Percentiles rank a stretch among this genome's conserved stretches.
phyloP scores from a whole-genome alignment of 2,113 vertebrate genomes.

The Psilopogon haemacephalus region DNA sequence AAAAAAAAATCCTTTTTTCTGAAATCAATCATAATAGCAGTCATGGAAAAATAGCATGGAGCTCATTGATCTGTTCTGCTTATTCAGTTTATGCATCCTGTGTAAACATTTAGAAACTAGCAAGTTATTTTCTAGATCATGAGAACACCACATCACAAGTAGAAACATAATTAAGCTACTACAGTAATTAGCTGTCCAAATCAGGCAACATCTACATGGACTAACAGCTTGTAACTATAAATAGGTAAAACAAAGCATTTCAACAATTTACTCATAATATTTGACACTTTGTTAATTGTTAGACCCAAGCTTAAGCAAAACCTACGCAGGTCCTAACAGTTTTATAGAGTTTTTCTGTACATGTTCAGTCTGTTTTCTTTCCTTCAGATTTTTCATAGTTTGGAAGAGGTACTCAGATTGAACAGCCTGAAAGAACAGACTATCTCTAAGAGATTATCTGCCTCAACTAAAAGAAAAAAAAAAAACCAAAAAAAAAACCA shows the following conservation, averaged over 20 bases:
- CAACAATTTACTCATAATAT: not conserved
- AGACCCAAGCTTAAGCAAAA: not conserved
- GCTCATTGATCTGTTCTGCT: slow-evolving; percentile 27
- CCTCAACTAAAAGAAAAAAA: not conserved
- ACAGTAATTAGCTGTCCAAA: not conserved
- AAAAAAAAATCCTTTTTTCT: slow-evolving; percentile 57
- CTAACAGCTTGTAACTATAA: not conserved
- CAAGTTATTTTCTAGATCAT: not conserved
- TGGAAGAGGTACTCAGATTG: not conserved
- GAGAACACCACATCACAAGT: not conserved
- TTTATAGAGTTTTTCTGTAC: not conserved
- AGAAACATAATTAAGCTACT: not conserved
- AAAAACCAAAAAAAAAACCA: too few species aligned
- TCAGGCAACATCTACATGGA: not conserved
- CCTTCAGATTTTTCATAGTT: not conserved
- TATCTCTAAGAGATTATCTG: not conserved
- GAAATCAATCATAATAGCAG: slow-evolving; percentile 64
- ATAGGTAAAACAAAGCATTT: not conserved
- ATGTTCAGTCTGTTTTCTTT: not conserved
- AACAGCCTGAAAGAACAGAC: not conserved
- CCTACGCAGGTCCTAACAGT: not conserved
- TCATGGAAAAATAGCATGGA: slow-evolving; percentile 52
- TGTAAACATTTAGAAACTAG: slow-evolving; percentile 41
- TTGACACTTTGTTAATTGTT: not conserved
- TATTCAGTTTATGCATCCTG: slow-evolving; percentile 28